phyloP scores from a whole-genome alignment of 2,113 vertebrate genomes.

The Elephas maximus region DNA sequence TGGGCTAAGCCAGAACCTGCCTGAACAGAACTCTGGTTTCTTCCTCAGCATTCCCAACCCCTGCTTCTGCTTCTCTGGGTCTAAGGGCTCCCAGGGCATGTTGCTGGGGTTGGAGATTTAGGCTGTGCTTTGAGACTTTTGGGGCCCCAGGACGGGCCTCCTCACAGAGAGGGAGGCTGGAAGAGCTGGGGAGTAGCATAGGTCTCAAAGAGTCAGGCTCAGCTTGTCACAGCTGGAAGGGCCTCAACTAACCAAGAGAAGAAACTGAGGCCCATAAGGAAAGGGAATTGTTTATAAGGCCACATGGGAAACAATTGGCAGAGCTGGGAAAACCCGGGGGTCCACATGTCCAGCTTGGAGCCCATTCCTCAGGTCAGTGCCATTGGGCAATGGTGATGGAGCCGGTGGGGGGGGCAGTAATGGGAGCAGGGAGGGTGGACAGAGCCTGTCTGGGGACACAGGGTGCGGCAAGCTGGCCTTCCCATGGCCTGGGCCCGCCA shows the following conservation, averaged over 20 bases:
- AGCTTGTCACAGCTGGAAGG: slow-evolving; percentile 11
- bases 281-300: not conserved
- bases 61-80: not conserved
- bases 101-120: not conserved
- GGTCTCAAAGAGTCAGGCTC: not conserved
- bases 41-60: not conserved
- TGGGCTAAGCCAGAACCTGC: not conserved
- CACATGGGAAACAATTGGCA: not conserved
- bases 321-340: not conserved
- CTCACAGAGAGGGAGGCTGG: not conserved
- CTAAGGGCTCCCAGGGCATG: not conserved
- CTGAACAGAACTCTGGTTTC: not conserved
- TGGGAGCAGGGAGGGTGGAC: slow-evolving; percentile 33
- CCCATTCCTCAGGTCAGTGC: not conserved
- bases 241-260: not conserved
- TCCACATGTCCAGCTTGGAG: not conserved
- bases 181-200: not conserved
- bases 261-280: not conserved
- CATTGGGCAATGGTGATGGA: slow-evolving; percentile 4
- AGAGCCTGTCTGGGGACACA: slow-evolving; percentile 68
- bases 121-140: not conserved
- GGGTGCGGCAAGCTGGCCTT: slow-evolving; percentile 79
- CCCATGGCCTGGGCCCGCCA: slow-evolving; percentile 78
- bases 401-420: not conserved
- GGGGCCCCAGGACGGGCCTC: not conserved